phyloP scores from a whole-genome alignment of 1,140 invertebrate species.

The Pissodes strobi region DNA sequence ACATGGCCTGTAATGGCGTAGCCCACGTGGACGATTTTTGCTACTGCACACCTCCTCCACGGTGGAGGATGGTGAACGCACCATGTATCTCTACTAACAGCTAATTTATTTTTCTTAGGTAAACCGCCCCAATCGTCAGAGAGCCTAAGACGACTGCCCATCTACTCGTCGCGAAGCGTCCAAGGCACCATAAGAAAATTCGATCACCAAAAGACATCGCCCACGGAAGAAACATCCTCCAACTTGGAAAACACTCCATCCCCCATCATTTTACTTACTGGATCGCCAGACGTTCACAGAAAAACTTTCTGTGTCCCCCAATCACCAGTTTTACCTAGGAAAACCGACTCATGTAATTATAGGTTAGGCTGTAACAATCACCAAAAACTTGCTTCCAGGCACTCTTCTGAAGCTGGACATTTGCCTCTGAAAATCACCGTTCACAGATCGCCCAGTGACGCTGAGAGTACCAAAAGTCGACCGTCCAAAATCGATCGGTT shows the following conservation, averaged over 20 bases:
- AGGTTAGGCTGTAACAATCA: neutral
- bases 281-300: conserved; percentile 5
- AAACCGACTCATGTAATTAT: neutral
- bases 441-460: neutral
- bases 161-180: conserved; percentile 47
- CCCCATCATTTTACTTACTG: neutral
- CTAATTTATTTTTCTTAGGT: conserved; percentile 37
- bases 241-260: neutral
- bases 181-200: conserved; percentile 51
- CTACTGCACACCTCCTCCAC: too few species aligned
- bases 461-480: neutral
- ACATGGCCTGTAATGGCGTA: too few species aligned
- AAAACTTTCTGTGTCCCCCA: neutral
- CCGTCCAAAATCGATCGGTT: conserved; percentile 17
- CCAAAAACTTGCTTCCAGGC: neutral
- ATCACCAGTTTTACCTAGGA: neutral
- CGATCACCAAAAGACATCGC: conserved; percentile 32
- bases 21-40: too few species aligned
- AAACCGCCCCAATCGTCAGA: conserved; percentile 44
- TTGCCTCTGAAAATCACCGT: conserved; percentile 20
- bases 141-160: conserved; percentile 46
- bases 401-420: too few species aligned
- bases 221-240: neutral
- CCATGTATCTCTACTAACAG: too few species aligned
- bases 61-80: too few species aligned